Conservation (phyloP, 2,113 vertebrate genomes). For the Tachuris rubrigastra region DNA sequence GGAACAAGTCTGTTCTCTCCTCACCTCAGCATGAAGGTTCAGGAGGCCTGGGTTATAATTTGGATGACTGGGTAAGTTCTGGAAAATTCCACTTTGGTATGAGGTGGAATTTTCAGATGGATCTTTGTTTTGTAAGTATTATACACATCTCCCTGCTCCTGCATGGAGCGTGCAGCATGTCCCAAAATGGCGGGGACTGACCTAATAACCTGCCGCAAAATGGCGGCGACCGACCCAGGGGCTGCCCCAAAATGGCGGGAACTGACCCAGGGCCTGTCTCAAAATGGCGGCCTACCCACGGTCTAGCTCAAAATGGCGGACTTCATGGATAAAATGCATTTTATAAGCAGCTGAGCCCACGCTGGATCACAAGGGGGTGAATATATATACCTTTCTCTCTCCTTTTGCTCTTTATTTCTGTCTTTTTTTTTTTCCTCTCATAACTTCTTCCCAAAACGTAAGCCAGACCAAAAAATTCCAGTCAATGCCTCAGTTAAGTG, state of each 20-base stretch:
- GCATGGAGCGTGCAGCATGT: accelerated
- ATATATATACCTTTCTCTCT: not conserved
- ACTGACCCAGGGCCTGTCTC: not conserved
- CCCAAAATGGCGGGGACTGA: not conserved
- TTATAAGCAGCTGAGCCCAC: not conserved
- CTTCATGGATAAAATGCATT: not conserved
- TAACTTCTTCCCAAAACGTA: not conserved
- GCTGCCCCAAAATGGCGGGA: accelerated
- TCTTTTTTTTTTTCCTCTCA: not conserved
- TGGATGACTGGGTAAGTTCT: not conserved
- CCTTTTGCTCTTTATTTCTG: not conserved
- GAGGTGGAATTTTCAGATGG: not conserved
- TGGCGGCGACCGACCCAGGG: accelerated
- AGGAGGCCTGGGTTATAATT: not conserved
- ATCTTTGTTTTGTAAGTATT: too few relatives aligned
- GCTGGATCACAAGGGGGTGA: not conserved
- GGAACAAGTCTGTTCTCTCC: not conserved
- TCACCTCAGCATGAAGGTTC: not conserved
- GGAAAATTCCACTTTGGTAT: not conserved
- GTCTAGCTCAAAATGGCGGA: not conserved
- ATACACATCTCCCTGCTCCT: not conserved
- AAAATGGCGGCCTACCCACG: not conserved
- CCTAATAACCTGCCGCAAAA: not conserved
- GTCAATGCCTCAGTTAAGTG: not conserved
- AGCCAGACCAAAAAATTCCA: not conserved